Base-by-base conservation (phyloP, 2,113 vertebrate species). In the Dromiciops gliroides region DNA sequence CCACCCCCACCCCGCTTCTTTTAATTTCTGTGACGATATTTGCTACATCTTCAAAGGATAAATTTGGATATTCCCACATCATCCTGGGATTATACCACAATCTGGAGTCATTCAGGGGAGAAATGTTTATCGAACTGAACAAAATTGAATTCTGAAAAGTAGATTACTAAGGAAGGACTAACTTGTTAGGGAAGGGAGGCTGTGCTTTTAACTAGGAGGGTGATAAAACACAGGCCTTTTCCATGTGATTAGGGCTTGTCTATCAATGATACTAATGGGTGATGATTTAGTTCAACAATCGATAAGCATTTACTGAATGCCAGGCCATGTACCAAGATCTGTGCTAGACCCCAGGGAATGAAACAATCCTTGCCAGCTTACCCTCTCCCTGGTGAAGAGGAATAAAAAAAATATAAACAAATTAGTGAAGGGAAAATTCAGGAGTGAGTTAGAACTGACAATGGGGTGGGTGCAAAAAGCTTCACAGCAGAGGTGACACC, bases 51-150 rank as follows among this genome's bases (percentile, higher is more conserved):
- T 60, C 50, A 92, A 14, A 90, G 51, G 50, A 88, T 50, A 75
- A n/a, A 16, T 51, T 48, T 28, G 95, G 48, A 16, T 90, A 25
- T 50, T 91, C 48, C 50, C 89, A 25, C 24, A 28, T 19, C 12
- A 95, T 83, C 11, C 26, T 91, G 48, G 60, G 91, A 93, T 10
- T 23, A 28, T 91, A 11, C 28, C 48, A 50, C 51, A 53, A 52
- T 88, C 48, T 89, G 44, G 26, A 89, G 50, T 37, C 52, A 53
- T 49, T 6, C 94, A 0, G 52, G 53, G 52, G 48, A 93, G 92
- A 94, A 94, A 94, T 37, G 52, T 24, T 75, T 75, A 75, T 75
- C n/a, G 60, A 75, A 75, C 60, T 75, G 60, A 75, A 75, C 60
- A n/a, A 75, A 75, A 75, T 75, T 75, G 60, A 75, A 75, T 75